Base-by-base conservation (phyloP, 2,888 invertebrate species). In the Leptodirus hochenwartii region DNA sequence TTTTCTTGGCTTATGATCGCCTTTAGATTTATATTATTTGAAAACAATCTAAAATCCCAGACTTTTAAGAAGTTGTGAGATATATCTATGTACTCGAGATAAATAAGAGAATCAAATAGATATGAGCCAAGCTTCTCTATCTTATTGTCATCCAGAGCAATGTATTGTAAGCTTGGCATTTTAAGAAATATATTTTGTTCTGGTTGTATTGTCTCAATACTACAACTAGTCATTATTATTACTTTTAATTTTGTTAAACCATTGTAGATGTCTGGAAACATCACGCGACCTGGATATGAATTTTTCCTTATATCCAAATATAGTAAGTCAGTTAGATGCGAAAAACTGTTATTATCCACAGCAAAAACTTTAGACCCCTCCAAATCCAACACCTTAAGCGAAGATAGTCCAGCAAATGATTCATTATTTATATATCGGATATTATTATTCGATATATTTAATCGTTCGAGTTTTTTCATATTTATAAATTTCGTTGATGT, bases 231-330 rank as follows among this genome's bases (percentile, higher is more conserved):
- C 27, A 69, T 41, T 9, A 56, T 53, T 2, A 69, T 43, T 8
- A 59, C 47, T 48, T 60, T 55, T 5, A 69, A 43, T 34, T 56
- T 55, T 22, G 53, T 54, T 11, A 68, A 44, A 0, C 66, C 65
- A 24, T 53, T 47, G 40, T 66, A 68, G 16, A 58, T 46, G 25
- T 53, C 59, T 9, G 28, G 17, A 10, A 41, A 34, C 2, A 38
- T 35, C 23, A 37, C 37, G 13, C 40, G 39, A 17, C 34, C 38
- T 16, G 56, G 50, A 22, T 68, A 47, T 8, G 57, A 57, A 43
- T 69, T 69, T 35, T 64, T 62, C 9, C 59, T 61, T 38, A 69
- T 49, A 45, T 66, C 64, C 1, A 69, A 47, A 38, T 59, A 47
- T 41, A 56, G 49, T 15, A 69, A 47, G 31, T 49, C 54, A 34